Evolutionary conservation across 2,797 vertebrate species (phyloP).

Genomic region (Lithobates pipiens): DNA sequence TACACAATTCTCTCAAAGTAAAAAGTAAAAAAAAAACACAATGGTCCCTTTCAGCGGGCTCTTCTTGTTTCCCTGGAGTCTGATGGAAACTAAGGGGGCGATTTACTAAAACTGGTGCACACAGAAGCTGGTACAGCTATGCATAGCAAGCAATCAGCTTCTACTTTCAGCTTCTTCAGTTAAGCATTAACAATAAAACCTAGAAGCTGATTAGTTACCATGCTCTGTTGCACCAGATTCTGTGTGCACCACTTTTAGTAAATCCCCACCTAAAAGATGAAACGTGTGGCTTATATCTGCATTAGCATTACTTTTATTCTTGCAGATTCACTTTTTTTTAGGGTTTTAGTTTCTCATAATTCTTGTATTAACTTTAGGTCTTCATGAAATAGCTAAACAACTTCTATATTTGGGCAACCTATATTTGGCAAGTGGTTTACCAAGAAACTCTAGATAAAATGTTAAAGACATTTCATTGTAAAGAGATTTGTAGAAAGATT

Average conservation of each 20-base stretch:
- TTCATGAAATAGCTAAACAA: no score
- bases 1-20: not conserved
- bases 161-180: no score
- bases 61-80: not conserved
- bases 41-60: slow-evolving; percentile 7
- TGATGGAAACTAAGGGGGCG: not conserved
- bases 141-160: no score
- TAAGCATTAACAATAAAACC: no score
- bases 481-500: not conserved
- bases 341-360: not conserved
- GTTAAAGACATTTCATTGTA: not conserved
- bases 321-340: not conserved
- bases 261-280: not conserved
- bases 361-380: not conserved
- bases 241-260: no score
- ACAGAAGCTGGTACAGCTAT: no score
- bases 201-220: no score
- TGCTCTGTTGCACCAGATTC: no score
- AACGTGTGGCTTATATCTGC: not conserved
- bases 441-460: not conserved
- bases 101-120: no score
- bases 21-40: not conserved
- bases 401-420: not conserved
- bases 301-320: not conserved
- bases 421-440: not conserved